Evolutionary conservation across 2,797 vertebrate species (phyloP).

Genomic region (Channallabes apus): DNA sequence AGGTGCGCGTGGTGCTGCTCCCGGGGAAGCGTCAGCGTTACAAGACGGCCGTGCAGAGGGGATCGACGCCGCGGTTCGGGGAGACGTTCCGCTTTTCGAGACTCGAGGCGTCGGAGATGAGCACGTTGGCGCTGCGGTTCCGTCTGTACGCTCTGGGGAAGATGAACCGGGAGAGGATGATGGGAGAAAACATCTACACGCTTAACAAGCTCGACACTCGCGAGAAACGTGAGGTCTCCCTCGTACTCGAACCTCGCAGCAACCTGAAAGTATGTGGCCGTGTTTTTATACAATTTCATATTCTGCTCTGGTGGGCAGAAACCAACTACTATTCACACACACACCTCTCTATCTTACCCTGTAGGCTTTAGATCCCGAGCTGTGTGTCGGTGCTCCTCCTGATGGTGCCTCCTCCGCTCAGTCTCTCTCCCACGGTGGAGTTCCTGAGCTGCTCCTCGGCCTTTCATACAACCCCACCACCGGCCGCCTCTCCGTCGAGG

Average conservation of each 20-base stretch:
- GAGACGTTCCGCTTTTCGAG: constrained; percentile 86
- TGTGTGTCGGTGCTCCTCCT: constrained; percentile 84
- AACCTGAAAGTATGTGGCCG: constrained; percentile 80
- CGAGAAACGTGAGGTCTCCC: constrained; percentile 72
- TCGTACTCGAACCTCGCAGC: constrained; percentile 89
- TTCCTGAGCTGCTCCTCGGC: constrained; percentile 91
- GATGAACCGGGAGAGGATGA: constrained; percentile 87
- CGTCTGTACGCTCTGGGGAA: constrained; percentile 87
- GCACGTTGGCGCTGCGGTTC: constrained; percentile 81
- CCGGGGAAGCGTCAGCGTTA: constrained; percentile 89
- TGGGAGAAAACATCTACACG: constrained; percentile 88
- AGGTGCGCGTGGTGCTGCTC: constrained; percentile 88
- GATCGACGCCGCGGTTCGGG: constrained; percentile 80
- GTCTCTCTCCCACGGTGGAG: constrained; percentile 89
- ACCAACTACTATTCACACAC: too few species aligned
- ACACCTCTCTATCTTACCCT: constrained; percentile 4
- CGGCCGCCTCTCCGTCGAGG: constrained; percentile 92
- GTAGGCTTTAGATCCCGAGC: constrained; percentile 85
- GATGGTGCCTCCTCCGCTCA: constrained; percentile 88
- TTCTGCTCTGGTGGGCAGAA: background rate
- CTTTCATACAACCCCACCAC: constrained; percentile 93
- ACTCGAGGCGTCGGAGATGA: constrained; percentile 79
- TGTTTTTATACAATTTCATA: background rate
- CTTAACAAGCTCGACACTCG: constrained; percentile 73
- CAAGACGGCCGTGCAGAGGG: constrained; percentile 83